Evolutionary conservation across 1,140 invertebrate species (phyloP).

Genomic region (Mamestra configurata): DNA sequence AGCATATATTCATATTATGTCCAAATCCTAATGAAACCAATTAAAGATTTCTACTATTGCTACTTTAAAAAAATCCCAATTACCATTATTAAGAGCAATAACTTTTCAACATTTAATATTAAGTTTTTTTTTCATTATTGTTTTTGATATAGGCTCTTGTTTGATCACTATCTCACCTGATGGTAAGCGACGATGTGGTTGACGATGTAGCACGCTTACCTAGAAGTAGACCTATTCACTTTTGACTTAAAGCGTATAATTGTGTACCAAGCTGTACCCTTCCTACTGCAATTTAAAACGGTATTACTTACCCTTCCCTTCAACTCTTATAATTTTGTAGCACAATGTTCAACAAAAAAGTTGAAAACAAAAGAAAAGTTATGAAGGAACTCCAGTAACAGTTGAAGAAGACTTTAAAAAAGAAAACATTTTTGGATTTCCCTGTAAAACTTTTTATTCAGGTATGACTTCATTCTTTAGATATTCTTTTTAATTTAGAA

Average conservation of each 20-base stretch:
- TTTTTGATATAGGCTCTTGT: no score
- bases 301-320: slow-evolving; percentile 11
- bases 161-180: no score
- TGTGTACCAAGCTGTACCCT: not conserved
- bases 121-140: no score
- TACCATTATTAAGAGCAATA: no score
- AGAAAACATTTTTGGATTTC: slow-evolving; percentile 22
- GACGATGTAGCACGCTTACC: no score
- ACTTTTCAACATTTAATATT: no score
- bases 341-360: slow-evolving; percentile 4
- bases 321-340: not conserved
- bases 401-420: slow-evolving; percentile 35
- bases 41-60: no score
- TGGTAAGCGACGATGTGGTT: no score
- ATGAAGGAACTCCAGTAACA: slow-evolving; percentile 29
- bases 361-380: slow-evolving; percentile 27
- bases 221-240: no score
- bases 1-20: no score
- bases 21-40: no score
- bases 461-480: slow-evolving; percentile 25
- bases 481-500: slow-evolving; percentile 33
- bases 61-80: not conserved
- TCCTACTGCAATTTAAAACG: not conserved
- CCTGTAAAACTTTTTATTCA: slow-evolving; percentile 18
- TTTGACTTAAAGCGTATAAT: no score